A percentile compares a stretch with the other conserved stretches of the same genome.
These are phyloP conservation scores for Drosophila flavopinicola DNA, from an alignment of 2,888 invertebrate species.

Conservation along the genomic window DNA sequence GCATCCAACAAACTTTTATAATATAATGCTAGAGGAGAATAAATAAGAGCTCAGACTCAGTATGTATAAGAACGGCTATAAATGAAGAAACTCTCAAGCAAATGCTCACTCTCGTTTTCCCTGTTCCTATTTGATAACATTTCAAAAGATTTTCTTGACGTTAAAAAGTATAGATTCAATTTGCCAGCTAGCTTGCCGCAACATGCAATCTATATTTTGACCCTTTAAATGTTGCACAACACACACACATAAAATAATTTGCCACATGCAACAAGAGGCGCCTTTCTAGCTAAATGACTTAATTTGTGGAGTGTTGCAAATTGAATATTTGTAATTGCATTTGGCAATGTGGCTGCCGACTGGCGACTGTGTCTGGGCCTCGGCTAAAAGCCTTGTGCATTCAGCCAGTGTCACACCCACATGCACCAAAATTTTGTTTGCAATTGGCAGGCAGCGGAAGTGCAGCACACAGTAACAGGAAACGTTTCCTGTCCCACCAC, in stretches of 20 bases:
- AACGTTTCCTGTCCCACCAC: constrained; percentile 8
- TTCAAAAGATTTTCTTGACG: too few relatives aligned
- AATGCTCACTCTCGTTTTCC: too few relatives aligned
- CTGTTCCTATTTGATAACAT: too few relatives aligned
- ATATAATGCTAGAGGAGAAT: too few relatives aligned
- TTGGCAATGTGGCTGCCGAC: constrained; percentile 12
- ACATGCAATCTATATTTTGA: neutral
- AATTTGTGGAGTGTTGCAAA: constrained; percentile 33
- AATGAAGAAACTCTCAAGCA: too few relatives aligned
- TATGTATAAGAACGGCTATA: too few relatives aligned
- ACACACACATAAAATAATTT: constrained; percentile 21
- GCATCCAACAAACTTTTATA: too few relatives aligned
- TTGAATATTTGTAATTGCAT: constrained; percentile 52
- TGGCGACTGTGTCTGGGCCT: neutral
- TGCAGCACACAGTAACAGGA: constrained; percentile 53
- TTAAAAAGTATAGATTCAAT: too few relatives aligned
- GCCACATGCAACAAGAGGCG: constrained; percentile 31
- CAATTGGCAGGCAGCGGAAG: constrained; percentile 13
- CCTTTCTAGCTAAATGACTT: neutral
- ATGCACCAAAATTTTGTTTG: neutral
- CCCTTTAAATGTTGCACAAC: constrained; percentile 24
- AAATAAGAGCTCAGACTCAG: too few relatives aligned
- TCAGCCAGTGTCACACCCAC: constrained; percentile 7
- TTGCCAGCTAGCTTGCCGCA: too few relatives aligned
- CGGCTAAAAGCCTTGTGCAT: neutral